Conservation (phyloP, 2,113 vertebrate species). For the Macaca mulatta region DNA sequence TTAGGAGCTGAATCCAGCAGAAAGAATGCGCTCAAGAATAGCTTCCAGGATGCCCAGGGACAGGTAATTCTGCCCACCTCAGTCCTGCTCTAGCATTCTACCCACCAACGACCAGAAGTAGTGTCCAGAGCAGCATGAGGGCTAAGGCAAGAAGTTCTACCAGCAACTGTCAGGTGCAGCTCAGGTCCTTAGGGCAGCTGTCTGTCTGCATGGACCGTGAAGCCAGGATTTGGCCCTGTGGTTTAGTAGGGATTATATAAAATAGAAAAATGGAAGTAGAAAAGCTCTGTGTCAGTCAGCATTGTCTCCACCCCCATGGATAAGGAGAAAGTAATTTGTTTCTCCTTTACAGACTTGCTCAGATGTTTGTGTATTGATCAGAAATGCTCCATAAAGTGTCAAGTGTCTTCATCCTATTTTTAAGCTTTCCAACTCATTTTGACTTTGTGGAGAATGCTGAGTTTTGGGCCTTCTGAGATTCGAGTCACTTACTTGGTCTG, state of each 20-base stretch:
- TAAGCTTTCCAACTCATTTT: background rate
- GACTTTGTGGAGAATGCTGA: background rate
- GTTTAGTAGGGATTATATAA: background rate
- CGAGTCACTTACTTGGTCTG: background rate
- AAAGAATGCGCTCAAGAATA: background rate
- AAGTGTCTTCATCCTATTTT: background rate
- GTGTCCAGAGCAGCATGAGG: slow-evolving; percentile 1
- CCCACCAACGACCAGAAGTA: slow-evolving; percentile 41
- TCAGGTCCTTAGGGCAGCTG: background rate
- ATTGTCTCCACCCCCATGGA: background rate
- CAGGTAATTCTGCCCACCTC: background rate
- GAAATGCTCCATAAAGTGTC: background rate
- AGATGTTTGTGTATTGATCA: background rate
- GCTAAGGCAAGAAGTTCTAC: background rate
- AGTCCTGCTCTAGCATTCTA: background rate
- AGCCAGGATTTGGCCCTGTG: background rate
- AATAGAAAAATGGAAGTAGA: slow-evolving; percentile 12
- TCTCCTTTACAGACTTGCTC: background rate
- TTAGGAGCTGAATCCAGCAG: background rate
- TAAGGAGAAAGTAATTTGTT: background rate
- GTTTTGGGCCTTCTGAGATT: background rate
- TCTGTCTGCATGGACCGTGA: background rate
- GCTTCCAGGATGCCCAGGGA: background rate
- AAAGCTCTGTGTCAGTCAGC: background rate
- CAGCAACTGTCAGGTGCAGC: background rate